A percentile compares a stretch with the other conserved stretches of the same genome.
Evolutionary conservation across 2,797 vertebrate genomes (phyloP).

Genomic region (Orientallactaga sibirica): DNA sequence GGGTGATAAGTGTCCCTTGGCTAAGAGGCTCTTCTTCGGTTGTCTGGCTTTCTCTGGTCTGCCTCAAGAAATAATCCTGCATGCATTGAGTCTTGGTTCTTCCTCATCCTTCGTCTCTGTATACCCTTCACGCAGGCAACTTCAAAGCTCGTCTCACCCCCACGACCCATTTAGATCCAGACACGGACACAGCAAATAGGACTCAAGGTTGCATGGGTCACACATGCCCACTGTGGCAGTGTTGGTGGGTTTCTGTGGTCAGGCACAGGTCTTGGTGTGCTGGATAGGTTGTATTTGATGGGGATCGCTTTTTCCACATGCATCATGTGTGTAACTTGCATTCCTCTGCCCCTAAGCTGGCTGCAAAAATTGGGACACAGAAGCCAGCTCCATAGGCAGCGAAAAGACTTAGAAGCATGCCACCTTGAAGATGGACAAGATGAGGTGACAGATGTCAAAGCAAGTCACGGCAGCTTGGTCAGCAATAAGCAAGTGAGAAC

Average conservation of each 20-base stretch:
- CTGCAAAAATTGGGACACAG: not conserved
- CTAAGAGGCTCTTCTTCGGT: not conserved
- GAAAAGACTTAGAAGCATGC: not conserved
- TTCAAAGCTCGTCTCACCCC: not conserved
- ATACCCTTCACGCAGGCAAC: not conserved
- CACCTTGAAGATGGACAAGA: not conserved
- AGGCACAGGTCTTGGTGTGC: too few relatives aligned
- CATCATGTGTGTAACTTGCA: fast-evolving
- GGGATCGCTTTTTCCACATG: fast-evolving
- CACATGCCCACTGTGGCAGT: fast-evolving
- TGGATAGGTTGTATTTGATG: fast-evolving
- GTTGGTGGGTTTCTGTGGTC: fast-evolving
- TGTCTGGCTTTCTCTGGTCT: not conserved
- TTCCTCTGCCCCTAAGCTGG: not conserved
- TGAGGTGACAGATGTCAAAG: too few relatives aligned
- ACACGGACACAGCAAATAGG: fast-evolving
- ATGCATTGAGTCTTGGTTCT: too few relatives aligned
- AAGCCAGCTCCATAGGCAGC: not conserved
- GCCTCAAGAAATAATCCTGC: not conserved
- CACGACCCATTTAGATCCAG: not conserved
- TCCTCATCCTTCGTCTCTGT: not conserved
- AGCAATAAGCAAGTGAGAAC: not conserved
- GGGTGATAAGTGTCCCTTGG: not conserved
- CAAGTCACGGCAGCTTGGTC: not conserved
- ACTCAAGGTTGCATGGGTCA: not conserved